Conservation (phyloP, 2,797 vertebrate species). For the Streptopelia turtur region DNA sequence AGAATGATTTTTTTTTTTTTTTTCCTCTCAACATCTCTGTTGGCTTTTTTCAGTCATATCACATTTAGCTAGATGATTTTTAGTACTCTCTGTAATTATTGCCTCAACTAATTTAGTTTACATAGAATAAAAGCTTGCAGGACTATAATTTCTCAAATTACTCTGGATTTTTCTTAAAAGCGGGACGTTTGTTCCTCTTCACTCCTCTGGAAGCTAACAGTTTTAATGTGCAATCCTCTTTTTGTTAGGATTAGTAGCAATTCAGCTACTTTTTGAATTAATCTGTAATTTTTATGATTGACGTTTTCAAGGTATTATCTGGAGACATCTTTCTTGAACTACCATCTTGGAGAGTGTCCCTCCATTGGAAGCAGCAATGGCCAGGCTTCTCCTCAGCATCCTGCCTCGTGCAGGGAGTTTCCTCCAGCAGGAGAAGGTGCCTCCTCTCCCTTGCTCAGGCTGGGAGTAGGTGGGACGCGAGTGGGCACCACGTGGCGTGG, state of each 20-base stretch:
- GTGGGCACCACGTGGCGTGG: rapidly evolving
- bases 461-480: neutral
- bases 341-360: neutral
- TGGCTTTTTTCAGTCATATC: neutral
- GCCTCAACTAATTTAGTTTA: constrained; percentile 22
- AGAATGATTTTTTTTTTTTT: neutral
- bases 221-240: neutral
- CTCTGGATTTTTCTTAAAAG: constrained; percentile 18
- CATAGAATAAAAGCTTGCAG: constrained; percentile 16
- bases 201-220: neutral
- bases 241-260: neutral
- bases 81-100: constrained; percentile 39
- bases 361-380: neutral
- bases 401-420: neutral
- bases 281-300: neutral
- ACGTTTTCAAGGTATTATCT: neutral
- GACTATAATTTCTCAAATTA: constrained; percentile 3
- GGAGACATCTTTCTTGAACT: neutral
- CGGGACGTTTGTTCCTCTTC: neutral
- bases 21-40: neutral
- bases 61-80: constrained; percentile 35
- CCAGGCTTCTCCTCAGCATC: neutral
- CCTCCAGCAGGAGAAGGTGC: neutral
- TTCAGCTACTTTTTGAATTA: neutral
- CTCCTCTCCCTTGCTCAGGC: neutral